phyloP scores from a whole-genome alignment of 1,140 invertebrate species.

The Cepaea nemoralis region DNA sequence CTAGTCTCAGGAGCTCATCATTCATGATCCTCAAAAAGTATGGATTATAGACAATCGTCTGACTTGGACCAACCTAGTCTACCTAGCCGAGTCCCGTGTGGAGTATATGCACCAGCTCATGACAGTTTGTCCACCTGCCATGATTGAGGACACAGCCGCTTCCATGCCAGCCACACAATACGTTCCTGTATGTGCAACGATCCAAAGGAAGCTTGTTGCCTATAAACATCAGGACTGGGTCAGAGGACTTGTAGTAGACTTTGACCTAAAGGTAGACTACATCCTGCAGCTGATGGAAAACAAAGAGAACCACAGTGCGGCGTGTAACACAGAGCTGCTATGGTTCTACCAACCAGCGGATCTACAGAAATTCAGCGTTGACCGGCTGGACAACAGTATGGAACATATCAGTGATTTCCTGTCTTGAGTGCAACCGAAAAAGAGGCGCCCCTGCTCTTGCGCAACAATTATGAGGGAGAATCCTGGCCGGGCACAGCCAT shows the following conservation, averaged over 20 bases:
- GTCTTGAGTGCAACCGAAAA: conserved; percentile 4
- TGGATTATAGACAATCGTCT: background rate
- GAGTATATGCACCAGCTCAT: conserved; percentile 5
- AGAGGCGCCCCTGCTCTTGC: background rate
- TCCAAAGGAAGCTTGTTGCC: background rate
- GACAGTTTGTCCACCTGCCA: background rate
- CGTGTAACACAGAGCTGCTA: background rate
- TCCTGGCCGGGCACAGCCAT: no score
- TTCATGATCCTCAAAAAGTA: conserved; percentile 1
- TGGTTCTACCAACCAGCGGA: background rate
- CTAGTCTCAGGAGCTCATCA: background rate
- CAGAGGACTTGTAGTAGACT: background rate
- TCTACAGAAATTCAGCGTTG: background rate
- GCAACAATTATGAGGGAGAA: no score
- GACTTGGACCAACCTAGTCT: background rate
- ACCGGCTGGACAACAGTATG: background rate
- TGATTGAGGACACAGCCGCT: no score
- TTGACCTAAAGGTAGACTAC: background rate
- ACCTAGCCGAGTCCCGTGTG: background rate
- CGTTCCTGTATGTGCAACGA: background rate
- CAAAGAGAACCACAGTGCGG: background rate
- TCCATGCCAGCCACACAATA: no score
- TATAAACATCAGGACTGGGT: background rate
- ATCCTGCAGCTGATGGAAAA: background rate
- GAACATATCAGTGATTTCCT: background rate